Evolutionary conservation across 1,140 invertebrate species (phyloP), one percentile per base, ranked within the genome.

Genomic region (Thereuonema tuberculata): DNA sequence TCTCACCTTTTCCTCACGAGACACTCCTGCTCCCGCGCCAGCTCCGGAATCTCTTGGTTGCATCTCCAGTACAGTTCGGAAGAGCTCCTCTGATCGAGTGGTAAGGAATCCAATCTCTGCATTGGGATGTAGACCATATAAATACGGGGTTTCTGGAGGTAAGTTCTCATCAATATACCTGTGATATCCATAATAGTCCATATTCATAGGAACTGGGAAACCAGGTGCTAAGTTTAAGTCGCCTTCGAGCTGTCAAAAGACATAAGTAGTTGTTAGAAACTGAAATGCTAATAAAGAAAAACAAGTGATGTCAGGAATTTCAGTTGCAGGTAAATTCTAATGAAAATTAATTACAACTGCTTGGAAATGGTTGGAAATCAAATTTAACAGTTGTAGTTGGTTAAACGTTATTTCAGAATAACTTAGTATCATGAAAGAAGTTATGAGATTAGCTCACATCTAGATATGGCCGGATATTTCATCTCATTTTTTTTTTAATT

Each of bases 71-170:
- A 98, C 89, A 0, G 90, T 95, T 65, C 82, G 81, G 69, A 97
- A 96, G 23, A 97, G 75, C 71, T 87, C 91, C 67, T 95, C 91
- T 0, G 91, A 90, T 0, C 86, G 89, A 0, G 86, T 90, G 0
- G 91, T 95, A 12, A 97, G 71, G 69, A 96, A 95, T 15, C 93
- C 93, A 49, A 97, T 94, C 76, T 97, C 93, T 17, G 94, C 93
- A 73, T 98, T 98, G 0, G 93, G 92, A 76, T 97, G 94, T 9
- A 98, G 75, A 0, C 93, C 93, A 69, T 97, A 98, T 2, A 98
- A 75, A 70, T 91, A 87, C 0, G 93, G 92, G 14, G 85, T 92
- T 73, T 98, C 94, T 0, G 85, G 75, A 0, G 93, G 93, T 76
- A 98, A 84, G 28, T 80, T 81, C 67, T 97, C 92, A 73, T 95